Evolutionary conservation across 1,140 invertebrate genomes (phyloP).

Genomic region (Cryptotermes secundus): DNA sequence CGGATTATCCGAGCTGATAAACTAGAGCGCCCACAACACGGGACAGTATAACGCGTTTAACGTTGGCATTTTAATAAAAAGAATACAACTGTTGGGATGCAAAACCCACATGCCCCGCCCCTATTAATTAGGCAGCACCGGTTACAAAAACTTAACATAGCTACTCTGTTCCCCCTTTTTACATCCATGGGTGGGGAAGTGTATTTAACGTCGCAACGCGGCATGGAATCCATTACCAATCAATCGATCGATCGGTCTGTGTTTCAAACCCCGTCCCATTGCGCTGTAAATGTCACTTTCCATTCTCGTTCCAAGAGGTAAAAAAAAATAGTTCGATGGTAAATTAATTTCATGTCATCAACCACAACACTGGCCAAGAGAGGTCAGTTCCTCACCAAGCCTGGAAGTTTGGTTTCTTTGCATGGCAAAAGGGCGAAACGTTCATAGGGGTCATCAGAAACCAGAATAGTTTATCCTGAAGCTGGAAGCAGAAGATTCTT

Average conservation of each 20-base stretch:
- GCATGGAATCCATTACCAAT: conserved; percentile 9
- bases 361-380: neutral
- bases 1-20: neutral
- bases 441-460: no score
- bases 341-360: neutral
- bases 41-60: neutral
- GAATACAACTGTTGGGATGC: neutral
- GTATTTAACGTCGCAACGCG: neutral
- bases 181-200: neutral
- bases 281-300: conserved; percentile 10
- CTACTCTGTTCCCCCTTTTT: neutral
- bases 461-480: no score
- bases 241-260: neutral
- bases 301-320: neutral
- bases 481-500: no score
- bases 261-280: neutral
- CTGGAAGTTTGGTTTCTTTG: neutral
- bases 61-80: neutral
- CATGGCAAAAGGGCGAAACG: no score
- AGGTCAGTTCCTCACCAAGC: neutral
- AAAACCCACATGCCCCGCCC: neutral
- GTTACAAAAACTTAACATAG: neutral
- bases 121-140: neutral
- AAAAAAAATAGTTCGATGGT: neutral
- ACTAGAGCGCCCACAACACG: neutral